Percentiles rank a stretch among this genome's conserved stretches.
These are phyloP conservation scores for Lipophrys pholis DNA, from an alignment of 2,113 vertebrate genomes.

Conservation along the genomic window DNA sequence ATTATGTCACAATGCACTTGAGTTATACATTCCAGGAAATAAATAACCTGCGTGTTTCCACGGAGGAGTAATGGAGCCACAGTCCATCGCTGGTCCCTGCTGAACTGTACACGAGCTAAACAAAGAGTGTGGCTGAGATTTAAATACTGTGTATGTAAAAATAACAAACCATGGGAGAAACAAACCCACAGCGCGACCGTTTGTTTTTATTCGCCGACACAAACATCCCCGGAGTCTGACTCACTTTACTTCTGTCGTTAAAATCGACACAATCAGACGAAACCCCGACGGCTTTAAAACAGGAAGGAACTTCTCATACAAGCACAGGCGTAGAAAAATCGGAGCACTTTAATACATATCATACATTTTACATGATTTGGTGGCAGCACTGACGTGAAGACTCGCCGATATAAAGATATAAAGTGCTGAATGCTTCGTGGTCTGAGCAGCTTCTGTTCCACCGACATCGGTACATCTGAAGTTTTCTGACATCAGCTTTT, in stretches of 20 bases:
- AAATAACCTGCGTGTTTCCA: conserved; percentile 22
- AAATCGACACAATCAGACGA: too few relatives aligned
- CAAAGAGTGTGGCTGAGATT: not conserved
- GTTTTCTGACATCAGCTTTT: not conserved
- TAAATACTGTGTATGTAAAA: too few relatives aligned
- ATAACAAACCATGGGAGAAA: too few relatives aligned
- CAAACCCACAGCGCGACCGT: too few relatives aligned
- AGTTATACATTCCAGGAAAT: conserved; percentile 64
- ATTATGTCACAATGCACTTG: conserved; percentile 58
- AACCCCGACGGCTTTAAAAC: not conserved
- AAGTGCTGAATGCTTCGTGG: not conserved
- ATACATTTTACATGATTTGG: not conserved
- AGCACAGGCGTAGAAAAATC: not conserved
- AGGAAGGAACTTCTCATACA: not conserved
- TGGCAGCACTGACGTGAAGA: not conserved
- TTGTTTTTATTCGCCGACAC: too few relatives aligned
- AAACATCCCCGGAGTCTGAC: too few relatives aligned
- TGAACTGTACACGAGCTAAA: not conserved
- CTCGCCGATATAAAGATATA: not conserved
- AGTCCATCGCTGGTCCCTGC: conserved; percentile 6
- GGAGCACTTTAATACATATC: not conserved
- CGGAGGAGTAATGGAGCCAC: conserved; percentile 27
- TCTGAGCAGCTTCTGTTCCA: not conserved
- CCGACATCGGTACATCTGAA: too few relatives aligned
- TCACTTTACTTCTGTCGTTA: too few relatives aligned